Evolutionary conservation across 2,888 invertebrate species (phyloP).

Genomic region (Stegophylla sp.): DNA sequence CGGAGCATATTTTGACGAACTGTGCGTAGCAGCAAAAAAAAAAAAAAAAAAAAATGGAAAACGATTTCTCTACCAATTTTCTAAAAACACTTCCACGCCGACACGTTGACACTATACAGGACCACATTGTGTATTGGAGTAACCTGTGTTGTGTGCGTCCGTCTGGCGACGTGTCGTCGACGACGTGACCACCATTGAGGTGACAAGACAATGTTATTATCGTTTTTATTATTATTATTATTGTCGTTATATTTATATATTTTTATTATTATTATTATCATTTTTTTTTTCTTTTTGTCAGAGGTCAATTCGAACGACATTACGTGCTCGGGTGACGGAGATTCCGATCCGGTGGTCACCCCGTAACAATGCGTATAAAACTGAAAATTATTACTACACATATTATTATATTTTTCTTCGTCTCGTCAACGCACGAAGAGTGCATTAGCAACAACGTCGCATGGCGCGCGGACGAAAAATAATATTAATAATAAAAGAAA

Average conservation of each 20-base stretch:
- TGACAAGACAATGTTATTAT: conserved; percentile 49
- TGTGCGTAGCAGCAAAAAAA: not conserved
- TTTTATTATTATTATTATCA: conserved; percentile 22
- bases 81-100: not conserved
- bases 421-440: conserved; percentile 47
- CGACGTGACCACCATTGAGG: conserved; percentile 54
- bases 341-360: conserved; percentile 56
- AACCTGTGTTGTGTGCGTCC: conserved; percentile 14
- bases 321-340: conserved; percentile 42
- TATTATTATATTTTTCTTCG: conserved; percentile 18
- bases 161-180: conserved; percentile 15
- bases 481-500: conserved; percentile 25
- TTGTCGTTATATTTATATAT: conserved; percentile 38
- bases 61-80: not conserved
- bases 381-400: conserved; percentile 40
- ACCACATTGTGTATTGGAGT: conserved; percentile 11
- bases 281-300: conserved; percentile 11
- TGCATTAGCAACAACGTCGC: conserved; percentile 19
- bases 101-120: not conserved
- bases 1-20: not conserved
- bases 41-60: not conserved
- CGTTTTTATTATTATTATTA: conserved; percentile 28
- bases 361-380: conserved; percentile 46
- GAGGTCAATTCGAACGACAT: conserved; percentile 46
- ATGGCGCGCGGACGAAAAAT: conserved; percentile 23